Evolutionary conservation across 2,113 vertebrate species (phyloP).

Genomic region (Gulo gulo): DNA sequence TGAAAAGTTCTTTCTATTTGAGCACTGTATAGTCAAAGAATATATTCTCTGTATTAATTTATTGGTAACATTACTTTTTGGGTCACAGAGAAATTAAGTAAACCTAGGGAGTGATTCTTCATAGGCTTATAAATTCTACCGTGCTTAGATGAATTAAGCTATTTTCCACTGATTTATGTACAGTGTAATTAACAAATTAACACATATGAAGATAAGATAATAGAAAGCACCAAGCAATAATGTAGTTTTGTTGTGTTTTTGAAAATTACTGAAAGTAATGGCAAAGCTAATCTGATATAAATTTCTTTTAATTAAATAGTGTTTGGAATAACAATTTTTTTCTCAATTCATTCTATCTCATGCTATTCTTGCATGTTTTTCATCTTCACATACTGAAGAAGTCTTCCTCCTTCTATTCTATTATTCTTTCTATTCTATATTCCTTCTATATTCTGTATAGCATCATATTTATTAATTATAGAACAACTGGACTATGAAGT

Average conservation of each 20-base stretch:
- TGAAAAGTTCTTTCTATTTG: not conserved
- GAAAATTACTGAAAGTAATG: constrained; percentile 75
- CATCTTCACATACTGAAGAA: constrained; percentile 41
- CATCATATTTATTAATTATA: constrained; percentile 42
- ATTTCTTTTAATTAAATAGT: constrained; percentile 78
- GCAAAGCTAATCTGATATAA: constrained; percentile 75
- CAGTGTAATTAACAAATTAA: constrained; percentile 81
- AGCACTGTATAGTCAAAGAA: not conserved
- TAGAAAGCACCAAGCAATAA: constrained; percentile 68
- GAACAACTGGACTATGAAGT: not conserved
- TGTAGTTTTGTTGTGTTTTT: constrained; percentile 79
- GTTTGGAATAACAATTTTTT: constrained; percentile 76
- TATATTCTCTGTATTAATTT: not conserved
- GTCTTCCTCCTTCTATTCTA: constrained; percentile 13
- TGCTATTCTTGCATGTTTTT: constrained; percentile 51
- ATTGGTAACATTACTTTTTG: constrained; percentile 21
- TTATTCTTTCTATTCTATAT: not conserved
- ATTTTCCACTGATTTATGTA: constrained; percentile 77
- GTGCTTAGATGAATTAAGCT: constrained; percentile 67
- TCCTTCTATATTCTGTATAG: not conserved
- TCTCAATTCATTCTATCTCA: constrained; percentile 64
- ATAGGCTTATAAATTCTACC: constrained; percentile 64
- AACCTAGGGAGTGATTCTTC: constrained; percentile 43
- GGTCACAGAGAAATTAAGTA: not conserved
- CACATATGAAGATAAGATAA: constrained; percentile 77